A percentile compares a stretch with the other conserved stretches of the same genome.
These are phyloP conservation scores for Eilema depressum DNA, from an alignment of 2,888 invertebrate species.

Conservation along the genomic window DNA sequence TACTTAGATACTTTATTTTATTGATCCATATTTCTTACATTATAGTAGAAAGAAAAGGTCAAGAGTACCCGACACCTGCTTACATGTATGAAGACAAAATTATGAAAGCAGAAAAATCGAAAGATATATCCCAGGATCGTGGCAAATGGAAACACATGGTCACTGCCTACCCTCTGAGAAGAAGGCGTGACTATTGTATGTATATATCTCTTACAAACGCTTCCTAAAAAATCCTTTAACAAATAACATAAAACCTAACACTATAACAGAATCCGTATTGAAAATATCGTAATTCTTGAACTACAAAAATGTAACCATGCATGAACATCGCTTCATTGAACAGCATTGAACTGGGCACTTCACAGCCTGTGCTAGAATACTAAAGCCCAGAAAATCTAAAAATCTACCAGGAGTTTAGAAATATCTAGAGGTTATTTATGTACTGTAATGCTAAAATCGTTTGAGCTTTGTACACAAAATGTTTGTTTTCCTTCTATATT, in stretches of 20 bases:
- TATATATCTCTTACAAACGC: no score
- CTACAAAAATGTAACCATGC: conserved; percentile 14
- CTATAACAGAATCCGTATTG: neutral
- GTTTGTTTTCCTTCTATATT: neutral
- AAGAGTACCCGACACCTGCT: no score
- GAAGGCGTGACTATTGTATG: no score
- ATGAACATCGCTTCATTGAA: conserved; percentile 15
- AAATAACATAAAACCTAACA: conserved; percentile 1
- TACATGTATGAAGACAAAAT: no score
- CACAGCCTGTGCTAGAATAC: conserved; percentile 5
- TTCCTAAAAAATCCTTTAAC: neutral
- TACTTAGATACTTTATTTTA: no score
- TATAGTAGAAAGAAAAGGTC: no score
- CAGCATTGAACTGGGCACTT: conserved; percentile 6
- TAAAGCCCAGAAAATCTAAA: conserved; percentile 3
- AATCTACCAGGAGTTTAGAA: conserved; percentile 3
- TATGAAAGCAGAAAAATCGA: no score
- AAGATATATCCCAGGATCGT: no score
- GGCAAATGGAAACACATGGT: no score
- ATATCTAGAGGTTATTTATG: neutral
- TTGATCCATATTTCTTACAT: no score
- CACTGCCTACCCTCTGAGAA: no score
- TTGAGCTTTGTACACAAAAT: neutral
- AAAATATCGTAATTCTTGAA: conserved; percentile 15
- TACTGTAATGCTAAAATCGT: neutral